Evolutionary conservation across 1,140 invertebrate species (phyloP).

Genomic region (silkworm (Bombyx mori)): ASM3026992v2 NC_085118.1:1961001-1961500

Average conservation of each 20-base stretch:
- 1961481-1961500: too few species aligned
- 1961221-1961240: too few species aligned
- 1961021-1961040: constrained; percentile 60
- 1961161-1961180: constrained; percentile 59
- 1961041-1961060: constrained; percentile 69
- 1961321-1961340: constrained; percentile 42
- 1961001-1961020: constrained; percentile 10
- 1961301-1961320: constrained; percentile 6
- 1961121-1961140: constrained; percentile 70
- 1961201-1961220: too few species aligned
- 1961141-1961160: constrained; percentile 65
- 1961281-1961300: too few species aligned
- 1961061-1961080: constrained; percentile 71
- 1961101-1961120: constrained; percentile 65
- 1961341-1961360: constrained; percentile 19
- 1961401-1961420: constrained; percentile 26
- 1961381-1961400: constrained; percentile 16
- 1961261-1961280: constrained; percentile 25
- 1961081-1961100: constrained; percentile 69
- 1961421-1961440: constrained; percentile 30
- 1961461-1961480: too few species aligned
- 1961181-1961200: constrained; percentile 22
- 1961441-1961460: too few species aligned
- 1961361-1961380: constrained; percentile 19
- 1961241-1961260: too few species aligned